Evolutionary conservation across 2,888 invertebrate species (phyloP).

Genomic region (Leptinotarsa peninsularis): DNA sequence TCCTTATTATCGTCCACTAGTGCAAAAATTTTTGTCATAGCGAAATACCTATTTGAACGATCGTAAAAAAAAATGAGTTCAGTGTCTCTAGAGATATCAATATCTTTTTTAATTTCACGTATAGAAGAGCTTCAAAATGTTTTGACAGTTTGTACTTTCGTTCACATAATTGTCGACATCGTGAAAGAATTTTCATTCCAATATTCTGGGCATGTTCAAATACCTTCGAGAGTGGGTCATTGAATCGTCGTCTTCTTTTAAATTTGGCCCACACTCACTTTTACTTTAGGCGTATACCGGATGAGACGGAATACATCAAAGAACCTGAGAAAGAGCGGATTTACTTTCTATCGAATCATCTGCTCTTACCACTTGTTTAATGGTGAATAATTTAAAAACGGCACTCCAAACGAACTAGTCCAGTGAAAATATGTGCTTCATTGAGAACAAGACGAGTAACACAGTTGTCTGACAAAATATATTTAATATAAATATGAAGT

Average conservation of each 20-base stretch:
- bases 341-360: conserved; percentile 26
- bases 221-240: conserved; percentile 17
- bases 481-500: too few species aligned
- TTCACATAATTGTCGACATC: not conserved
- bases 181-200: not conserved
- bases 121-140: too few species aligned
- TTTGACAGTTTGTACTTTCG: too few species aligned
- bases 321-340: not conserved
- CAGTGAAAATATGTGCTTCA: not conserved
- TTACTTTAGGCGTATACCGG: conserved; percentile 33
- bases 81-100: too few species aligned
- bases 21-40: too few species aligned
- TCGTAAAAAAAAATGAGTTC: too few species aligned
- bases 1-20: too few species aligned
- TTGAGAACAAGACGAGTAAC: too few species aligned
- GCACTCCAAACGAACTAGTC: not conserved
- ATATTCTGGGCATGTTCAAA: conserved; percentile 9
- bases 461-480: too few species aligned
- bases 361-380: not conserved
- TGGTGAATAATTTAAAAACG: not conserved
- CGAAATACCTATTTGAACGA: too few species aligned
- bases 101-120: too few species aligned
- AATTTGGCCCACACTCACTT: conserved; percentile 34
- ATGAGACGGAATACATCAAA: conserved; percentile 17
- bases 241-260: conserved; percentile 4